Evolutionary conservation across 2,888 invertebrate species (phyloP).

Genomic region (Tetragonula carbonaria): DNA sequence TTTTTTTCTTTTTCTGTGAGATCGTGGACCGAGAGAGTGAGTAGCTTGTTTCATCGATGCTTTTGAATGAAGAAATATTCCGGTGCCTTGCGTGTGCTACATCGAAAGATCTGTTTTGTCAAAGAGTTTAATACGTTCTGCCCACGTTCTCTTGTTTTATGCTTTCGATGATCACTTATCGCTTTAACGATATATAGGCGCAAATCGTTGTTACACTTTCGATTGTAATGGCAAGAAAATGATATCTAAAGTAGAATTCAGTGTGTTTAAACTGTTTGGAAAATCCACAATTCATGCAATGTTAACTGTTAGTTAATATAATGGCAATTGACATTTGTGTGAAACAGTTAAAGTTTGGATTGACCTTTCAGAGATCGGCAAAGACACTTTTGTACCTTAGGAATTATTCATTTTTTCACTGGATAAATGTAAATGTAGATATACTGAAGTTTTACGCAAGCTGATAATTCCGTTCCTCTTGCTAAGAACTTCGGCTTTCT

Average conservation of each 20-base stretch:
- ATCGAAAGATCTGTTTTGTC: background rate
- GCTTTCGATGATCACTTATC: background rate
- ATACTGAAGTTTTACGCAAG: too few relatives aligned
- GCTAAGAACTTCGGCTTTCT: too few relatives aligned
- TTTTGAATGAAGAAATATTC: background rate
- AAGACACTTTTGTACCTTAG: too few relatives aligned
- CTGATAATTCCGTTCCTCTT: too few relatives aligned
- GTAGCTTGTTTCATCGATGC: background rate
- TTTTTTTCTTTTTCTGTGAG: background rate
- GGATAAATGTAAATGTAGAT: too few relatives aligned
- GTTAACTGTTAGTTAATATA: too few relatives aligned
- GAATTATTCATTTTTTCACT: too few relatives aligned
- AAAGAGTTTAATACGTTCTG: background rate
- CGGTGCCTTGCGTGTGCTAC: background rate
- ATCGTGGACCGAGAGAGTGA: background rate
- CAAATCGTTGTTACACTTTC: background rate
- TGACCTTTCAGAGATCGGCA: too few relatives aligned
- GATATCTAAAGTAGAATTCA: too few relatives aligned
- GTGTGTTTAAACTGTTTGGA: too few relatives aligned
- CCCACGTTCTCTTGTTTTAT: background rate
- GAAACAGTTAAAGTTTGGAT: background rate
- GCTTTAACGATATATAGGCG: background rate
- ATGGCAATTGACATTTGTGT: background rate
- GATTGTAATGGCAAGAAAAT: background rate
- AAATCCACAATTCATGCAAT: too few relatives aligned